A percentile compares a stretch with the other conserved stretches of the same genome.
phyloP scores from a whole-genome alignment of 1,140 invertebrate genomes.

The Drosophila punjabiensis region DNA sequence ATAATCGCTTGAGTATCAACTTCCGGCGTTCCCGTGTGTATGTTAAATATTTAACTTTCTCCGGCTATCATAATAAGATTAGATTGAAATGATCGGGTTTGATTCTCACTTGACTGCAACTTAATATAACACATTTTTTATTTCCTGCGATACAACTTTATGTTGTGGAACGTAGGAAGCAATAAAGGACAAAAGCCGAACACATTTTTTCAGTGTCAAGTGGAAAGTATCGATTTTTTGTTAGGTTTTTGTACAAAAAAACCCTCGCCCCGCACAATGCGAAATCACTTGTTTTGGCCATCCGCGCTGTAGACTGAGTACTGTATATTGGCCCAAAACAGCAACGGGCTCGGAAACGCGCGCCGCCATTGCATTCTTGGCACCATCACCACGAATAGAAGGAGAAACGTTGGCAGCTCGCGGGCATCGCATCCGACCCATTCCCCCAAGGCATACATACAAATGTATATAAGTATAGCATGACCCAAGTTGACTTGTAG shows the following conservation, averaged over 20 bases:
- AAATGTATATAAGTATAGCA: not conserved
- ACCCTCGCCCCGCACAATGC: constrained; percentile 7
- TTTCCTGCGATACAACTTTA: constrained; percentile 4
- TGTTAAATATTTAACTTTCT: not conserved
- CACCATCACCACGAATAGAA: constrained; percentile 30
- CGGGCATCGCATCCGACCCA: constrained; percentile 25
- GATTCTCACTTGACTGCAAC: not conserved
- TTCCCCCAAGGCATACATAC: not conserved
- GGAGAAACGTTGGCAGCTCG: constrained; percentile 58
- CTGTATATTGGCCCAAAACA: constrained; percentile 58
- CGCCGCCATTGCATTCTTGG: constrained; percentile 77
- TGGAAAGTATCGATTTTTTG: constrained; percentile 61
- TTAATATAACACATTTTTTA: constrained; percentile 11
- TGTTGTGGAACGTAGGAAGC: not conserved
- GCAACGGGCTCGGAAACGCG: constrained; percentile 47
- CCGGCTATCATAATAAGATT: not conserved
- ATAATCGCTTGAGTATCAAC: constrained; percentile 6
- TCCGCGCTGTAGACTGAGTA: constrained; percentile 1
- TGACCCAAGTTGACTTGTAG: constrained; percentile 46
- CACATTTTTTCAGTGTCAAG: constrained; percentile 63
- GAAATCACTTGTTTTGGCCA: constrained; percentile 3
- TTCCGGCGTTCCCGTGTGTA: constrained; percentile 3
- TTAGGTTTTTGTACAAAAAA: constrained; percentile 20
- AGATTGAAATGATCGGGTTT: not conserved
- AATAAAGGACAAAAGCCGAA: constrained; percentile 27